These are phyloP conservation scores for Tiphia femorata DNA, from an alignment of 2,888 invertebrate genomes.

Conservation along the genomic window DNA sequence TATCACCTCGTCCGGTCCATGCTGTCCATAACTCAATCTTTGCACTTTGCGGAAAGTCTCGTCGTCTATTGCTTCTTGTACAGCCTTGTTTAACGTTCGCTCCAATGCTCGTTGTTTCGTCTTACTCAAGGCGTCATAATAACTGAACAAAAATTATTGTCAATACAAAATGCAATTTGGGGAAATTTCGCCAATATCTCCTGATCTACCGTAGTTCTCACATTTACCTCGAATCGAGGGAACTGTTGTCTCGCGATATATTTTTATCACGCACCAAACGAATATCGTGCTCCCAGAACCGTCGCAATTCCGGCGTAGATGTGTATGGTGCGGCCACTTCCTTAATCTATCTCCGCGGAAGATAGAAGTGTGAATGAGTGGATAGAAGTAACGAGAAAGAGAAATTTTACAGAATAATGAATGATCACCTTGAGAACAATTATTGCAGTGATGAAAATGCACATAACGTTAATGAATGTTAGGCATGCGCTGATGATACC, in stretches of 20 bases:
- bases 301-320: conserved; percentile 78
- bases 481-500: conserved; percentile 85
- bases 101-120: conserved; percentile 72
- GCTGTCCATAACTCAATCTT: conserved; percentile 80
- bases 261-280: conserved; percentile 77
- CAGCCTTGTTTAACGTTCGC: conserved; percentile 76
- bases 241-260: conserved; percentile 58
- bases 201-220: background rate
- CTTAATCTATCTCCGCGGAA: conserved; percentile 73
- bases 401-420: background rate
- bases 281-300: conserved; percentile 84
- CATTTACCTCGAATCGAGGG: conserved; percentile 58
- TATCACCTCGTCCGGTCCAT: conserved; percentile 76
- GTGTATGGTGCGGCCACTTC: conserved; percentile 87
- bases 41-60: conserved; percentile 80
- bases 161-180: background rate
- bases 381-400: background rate
- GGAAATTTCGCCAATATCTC: background rate
- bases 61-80: conserved; percentile 77
- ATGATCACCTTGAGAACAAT: conserved; percentile 77
- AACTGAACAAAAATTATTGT: conserved; percentile 57
- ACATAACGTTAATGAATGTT: conserved; percentile 85
- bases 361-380: background rate
- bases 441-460: conserved; percentile 86
- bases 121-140: conserved; percentile 70